Evolutionary conservation across 2,797 vertebrate species (phyloP), one percentile per base, ranked within the genome.

Genomic region (Coreius guichenoti): DNA sequence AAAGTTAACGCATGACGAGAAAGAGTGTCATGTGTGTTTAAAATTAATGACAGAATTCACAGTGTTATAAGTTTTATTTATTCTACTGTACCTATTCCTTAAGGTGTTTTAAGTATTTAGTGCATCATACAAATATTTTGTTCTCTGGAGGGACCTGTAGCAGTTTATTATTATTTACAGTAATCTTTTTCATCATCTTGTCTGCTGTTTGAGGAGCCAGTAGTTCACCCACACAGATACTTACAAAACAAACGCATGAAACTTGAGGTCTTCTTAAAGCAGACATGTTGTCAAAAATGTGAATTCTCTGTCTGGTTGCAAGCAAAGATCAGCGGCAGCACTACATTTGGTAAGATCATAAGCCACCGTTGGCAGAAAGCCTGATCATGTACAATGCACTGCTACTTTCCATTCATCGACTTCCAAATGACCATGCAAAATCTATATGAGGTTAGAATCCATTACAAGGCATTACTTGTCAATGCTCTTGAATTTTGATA

Each of bases 341-440:
- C 70, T 17, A 39, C 14, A 7, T 45, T 43, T 43, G 49, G 33
- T 39, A 45, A 19, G 58, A 65, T 79, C 58, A 47, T 51, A 75
- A 80, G 77, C 45, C 26, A 58, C 26, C 0, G 17, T 70, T 72
- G 56, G 69, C 29, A 49, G 81, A 61, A 47, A 74, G 26, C 29
- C 39, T 39, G 58, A 47, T 65, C 29, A 51, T 76, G 72, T 51
- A 17, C 47, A 36, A 58, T 82, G 43, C 78, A 49, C 43, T 23
- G 43, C 26, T 51, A 14, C 45, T 47, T 67, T 75, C 17, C 61
- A 76, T 54, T 67, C 45, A 76, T 67, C 39, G 2, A n/a, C 68
- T 82, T 63, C 39, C 45, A 83, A 65, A 76, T 75, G 43, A 75
- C 72, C 58, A 83, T 29, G 72, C 29, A 75, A 67, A 29, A 83